Conservation (phyloP, 2,113 vertebrate genomes). For the Charadrius vociferus region DNA sequence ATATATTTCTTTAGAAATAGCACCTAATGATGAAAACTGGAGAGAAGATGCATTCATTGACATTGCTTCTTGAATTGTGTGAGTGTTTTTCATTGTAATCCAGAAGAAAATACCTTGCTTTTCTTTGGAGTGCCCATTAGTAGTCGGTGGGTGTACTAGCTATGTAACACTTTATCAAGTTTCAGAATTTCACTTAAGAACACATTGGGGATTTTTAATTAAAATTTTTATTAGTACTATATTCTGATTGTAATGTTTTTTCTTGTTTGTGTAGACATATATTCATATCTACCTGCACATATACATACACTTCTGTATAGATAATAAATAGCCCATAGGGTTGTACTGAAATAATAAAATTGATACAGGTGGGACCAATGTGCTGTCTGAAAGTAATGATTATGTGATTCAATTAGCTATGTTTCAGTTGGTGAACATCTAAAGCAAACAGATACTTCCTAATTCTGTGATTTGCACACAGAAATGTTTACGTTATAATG, state of each 20-base stretch:
- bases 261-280: neutral
- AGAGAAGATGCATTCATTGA: neutral
- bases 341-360: neutral
- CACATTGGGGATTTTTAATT: neutral
- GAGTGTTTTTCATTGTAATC: neutral
- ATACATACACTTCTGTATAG: neutral
- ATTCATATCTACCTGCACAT: neutral
- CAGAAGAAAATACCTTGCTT: neutral
- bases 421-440: neutral
- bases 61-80: neutral
- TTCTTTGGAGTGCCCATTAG: neutral
- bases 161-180: neutral
- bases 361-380: neutral
- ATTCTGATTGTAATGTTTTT: neutral
- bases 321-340: neutral
- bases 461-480: neutral
- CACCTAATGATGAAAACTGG: neutral
- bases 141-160: neutral
- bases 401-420: neutral
- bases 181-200: neutral
- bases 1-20: neutral
- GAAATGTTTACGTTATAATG: neutral
- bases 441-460: neutral
- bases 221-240: neutral
- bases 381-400: neutral